Percentiles rank a stretch among this genome's conserved stretches.
phyloP scores from a whole-genome alignment of 1,140 invertebrate species.

The Onthophagus taurus region DNA sequence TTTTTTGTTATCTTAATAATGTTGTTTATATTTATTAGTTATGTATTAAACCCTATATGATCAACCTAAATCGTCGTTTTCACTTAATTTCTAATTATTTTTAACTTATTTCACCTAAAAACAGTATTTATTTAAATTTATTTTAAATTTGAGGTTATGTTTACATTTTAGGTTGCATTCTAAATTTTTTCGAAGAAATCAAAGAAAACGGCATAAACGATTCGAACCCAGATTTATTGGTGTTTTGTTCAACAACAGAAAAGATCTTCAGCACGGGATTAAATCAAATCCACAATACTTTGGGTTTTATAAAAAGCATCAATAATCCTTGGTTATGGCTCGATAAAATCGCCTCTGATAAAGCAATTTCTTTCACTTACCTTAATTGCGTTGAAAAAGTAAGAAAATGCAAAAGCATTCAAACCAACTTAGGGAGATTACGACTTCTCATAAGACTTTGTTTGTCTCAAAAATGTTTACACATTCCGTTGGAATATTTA shows the following conservation, averaged over 20 bases:
- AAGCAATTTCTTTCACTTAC: constrained; percentile 32
- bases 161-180: constrained; percentile 36
- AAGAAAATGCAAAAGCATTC: constrained; percentile 37
- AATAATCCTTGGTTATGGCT: constrained; percentile 44
- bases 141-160: constrained; percentile 13
- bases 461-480: constrained; percentile 46
- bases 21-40: no score
- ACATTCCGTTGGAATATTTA: constrained; percentile 44
- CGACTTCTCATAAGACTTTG: constrained; percentile 46
- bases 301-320: constrained; percentile 35
- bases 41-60: no score
- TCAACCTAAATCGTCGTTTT: no score
- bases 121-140: no score
- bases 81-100: no score
- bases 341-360: constrained; percentile 34
- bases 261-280: constrained; percentile 43
- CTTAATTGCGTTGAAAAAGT: constrained; percentile 39
- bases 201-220: constrained; percentile 16
- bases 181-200: constrained; percentile 37
- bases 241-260: constrained; percentile 42
- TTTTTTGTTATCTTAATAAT: background rate
- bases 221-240: constrained; percentile 25
- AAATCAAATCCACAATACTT: constrained; percentile 31
- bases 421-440: constrained; percentile 42
- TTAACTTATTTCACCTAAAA: no score